These are phyloP conservation scores for Trichomalopsis sarcophagae DNA, from an alignment of 1,140 invertebrate species.

Conservation along the genomic window DNA sequence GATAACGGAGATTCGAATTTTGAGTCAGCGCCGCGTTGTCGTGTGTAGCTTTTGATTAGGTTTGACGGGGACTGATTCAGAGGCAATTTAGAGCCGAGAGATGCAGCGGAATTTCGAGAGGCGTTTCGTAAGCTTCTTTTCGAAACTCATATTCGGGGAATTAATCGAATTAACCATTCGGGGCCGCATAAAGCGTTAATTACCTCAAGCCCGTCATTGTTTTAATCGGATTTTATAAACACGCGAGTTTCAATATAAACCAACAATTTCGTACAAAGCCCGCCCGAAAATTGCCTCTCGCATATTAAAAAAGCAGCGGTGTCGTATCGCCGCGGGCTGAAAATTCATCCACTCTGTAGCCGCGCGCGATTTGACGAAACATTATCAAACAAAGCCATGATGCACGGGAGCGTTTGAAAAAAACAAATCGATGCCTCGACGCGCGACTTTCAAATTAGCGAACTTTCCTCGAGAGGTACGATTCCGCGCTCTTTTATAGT, in stretches of 20 bases:
- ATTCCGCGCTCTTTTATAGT: no score
- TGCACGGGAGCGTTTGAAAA: not conserved
- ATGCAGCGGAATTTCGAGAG: not conserved
- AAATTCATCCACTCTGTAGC: not conserved
- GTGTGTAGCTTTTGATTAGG: not conserved
- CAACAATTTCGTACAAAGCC: no score
- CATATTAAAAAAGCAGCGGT: not conserved
- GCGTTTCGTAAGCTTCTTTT: not conserved
- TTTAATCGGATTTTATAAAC: no score
- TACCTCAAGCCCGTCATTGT: no score
- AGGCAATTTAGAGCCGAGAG: constrained; percentile 16
- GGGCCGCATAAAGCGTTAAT: no score
- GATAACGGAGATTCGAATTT: constrained; percentile 10
- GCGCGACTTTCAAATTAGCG: not conserved
- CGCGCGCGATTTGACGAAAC: not conserved
- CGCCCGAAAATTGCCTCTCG: not conserved
- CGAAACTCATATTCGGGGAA: not conserved
- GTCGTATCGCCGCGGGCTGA: not conserved
- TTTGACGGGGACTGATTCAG: constrained; percentile 32
- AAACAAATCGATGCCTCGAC: not conserved
- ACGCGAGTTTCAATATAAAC: no score
- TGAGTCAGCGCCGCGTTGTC: not conserved
- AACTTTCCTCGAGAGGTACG: not conserved
- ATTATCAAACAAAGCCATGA: not conserved
- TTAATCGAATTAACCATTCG: constrained; percentile 3